A percentile compares a stretch with the other conserved stretches of the same genome.
Conservation (phyloP, 2,113 vertebrate species). For the Ophiodon elongatus region DNA sequence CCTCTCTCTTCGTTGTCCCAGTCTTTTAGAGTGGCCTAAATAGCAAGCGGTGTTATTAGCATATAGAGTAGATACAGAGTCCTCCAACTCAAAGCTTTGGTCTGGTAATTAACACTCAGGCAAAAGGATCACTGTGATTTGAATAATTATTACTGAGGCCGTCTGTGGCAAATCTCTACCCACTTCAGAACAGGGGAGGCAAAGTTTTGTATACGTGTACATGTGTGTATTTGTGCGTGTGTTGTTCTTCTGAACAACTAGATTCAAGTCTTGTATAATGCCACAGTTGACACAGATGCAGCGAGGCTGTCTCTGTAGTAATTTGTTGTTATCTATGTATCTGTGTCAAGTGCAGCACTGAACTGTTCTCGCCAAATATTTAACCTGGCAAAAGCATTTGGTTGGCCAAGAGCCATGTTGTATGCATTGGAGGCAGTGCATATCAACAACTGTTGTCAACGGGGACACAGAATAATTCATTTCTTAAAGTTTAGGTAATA, state of each 20-base stretch:
- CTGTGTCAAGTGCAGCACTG: neutral
- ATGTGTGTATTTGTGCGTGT: slow-evolving; percentile 1
- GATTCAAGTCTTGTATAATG: slow-evolving; percentile 12
- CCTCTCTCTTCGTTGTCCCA: slow-evolving; percentile 46
- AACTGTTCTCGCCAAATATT: slow-evolving; percentile 14
- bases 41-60: slow-evolving; percentile 75
- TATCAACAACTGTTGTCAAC: slow-evolving; percentile 22
- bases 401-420: slow-evolving; percentile 3
- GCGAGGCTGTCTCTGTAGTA: neutral
- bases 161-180: slow-evolving; percentile 65
- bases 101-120: slow-evolving; percentile 79
- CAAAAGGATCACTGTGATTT: slow-evolving; percentile 77
- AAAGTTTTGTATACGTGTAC: slow-evolving; percentile 41
- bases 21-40: slow-evolving; percentile 71
- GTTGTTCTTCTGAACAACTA: neutral
- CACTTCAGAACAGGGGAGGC: slow-evolving; percentile 44
- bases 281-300: neutral
- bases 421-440: slow-evolving; percentile 1
- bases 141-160: slow-evolving; percentile 76
- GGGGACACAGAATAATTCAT: neutral
- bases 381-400: slow-evolving; percentile 21
- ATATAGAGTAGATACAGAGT: slow-evolving; percentile 79
- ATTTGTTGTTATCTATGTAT: slow-evolving; percentile 9
- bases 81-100: slow-evolving; percentile 76
- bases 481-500: slow-evolving; percentile 2